Evolutionary conservation across 2,888 invertebrate species (phyloP).

Genomic region (Prenolepis imparis): DNA sequence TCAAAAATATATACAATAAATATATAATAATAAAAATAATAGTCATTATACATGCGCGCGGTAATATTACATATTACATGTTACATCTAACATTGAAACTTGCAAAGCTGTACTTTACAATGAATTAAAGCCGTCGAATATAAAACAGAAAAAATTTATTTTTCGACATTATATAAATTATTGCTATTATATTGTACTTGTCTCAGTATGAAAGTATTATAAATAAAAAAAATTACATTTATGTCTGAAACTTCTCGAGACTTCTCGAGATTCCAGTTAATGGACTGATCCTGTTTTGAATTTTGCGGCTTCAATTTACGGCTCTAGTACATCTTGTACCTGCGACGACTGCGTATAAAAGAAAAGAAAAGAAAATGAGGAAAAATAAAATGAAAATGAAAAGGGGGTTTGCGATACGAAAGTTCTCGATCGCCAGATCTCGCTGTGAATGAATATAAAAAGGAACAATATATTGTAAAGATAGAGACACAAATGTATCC

Average conservation of each 20-base stretch:
- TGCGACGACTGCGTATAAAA: conserved; percentile 20
- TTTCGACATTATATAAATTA: not conserved
- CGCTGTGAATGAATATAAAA: conserved; percentile 25
- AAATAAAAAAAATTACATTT: not conserved
- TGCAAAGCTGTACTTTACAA: conserved; percentile 21
- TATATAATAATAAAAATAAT: conserved; percentile 11
- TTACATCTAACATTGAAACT: not conserved
- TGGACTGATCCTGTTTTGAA: conserved; percentile 6
- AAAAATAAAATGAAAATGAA: conserved; percentile 13
- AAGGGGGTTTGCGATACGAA: conserved; percentile 25
- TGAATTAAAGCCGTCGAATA: conserved; percentile 22
- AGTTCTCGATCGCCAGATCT: conserved; percentile 53
- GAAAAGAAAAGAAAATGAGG: conserved; percentile 30
- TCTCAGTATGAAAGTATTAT: not conserved
- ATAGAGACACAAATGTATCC: conserved; percentile 60
- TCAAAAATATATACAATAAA: conserved; percentile 1
- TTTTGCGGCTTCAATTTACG: conserved; percentile 20
- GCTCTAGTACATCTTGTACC: conserved; percentile 25
- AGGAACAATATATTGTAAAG: conserved; percentile 15
- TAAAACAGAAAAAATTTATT: conserved; percentile 33
- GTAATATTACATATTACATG: not conserved
- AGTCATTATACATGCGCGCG: conserved; percentile 4
- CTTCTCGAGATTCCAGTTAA: not conserved
- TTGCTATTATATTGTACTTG: not conserved
- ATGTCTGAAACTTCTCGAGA: not conserved